Evolutionary conservation across 64 coral and sea anemone species (phyloP).

Genomic region (Anthopleura sola): DNA sequence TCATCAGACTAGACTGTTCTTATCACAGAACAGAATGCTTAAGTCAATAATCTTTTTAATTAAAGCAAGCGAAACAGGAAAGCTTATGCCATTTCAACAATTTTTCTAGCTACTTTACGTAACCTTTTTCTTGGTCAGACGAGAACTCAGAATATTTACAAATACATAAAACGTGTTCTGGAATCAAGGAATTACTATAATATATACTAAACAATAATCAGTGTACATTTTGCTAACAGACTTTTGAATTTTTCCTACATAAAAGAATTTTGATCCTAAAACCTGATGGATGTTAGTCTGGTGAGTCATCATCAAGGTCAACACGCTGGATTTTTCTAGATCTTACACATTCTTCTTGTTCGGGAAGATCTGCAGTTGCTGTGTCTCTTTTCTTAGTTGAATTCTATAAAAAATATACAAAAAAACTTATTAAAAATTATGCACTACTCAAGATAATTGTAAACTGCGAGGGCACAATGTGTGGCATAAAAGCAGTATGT

Average conservation of each 20-base stretch:
- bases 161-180: background rate
- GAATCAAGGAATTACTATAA: background rate
- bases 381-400: conserved; percentile 81
- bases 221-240: background rate
- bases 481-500: no score
- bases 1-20: background rate
- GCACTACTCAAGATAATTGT: no score
- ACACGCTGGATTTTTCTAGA: conserved; percentile 80
- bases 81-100: background rate
- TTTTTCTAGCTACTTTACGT: background rate
- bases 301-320: conserved; percentile 67
- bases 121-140: background rate
- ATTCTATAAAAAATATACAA: conserved; percentile 27
- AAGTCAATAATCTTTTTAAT: background rate
- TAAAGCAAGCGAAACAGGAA: background rate
- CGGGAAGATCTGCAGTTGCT: conserved; percentile 71
- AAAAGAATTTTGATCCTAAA: background rate
- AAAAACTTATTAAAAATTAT: background rate
- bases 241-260: background rate
- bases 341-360: conserved; percentile 49
- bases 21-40: background rate
- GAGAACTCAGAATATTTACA: background rate
- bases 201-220: background rate
- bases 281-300: conserved; percentile 44
- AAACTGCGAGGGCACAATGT: no score